Evolutionary conservation across 2,888 invertebrate species (phyloP).

Genomic region (Nysson spinosus): DNA sequence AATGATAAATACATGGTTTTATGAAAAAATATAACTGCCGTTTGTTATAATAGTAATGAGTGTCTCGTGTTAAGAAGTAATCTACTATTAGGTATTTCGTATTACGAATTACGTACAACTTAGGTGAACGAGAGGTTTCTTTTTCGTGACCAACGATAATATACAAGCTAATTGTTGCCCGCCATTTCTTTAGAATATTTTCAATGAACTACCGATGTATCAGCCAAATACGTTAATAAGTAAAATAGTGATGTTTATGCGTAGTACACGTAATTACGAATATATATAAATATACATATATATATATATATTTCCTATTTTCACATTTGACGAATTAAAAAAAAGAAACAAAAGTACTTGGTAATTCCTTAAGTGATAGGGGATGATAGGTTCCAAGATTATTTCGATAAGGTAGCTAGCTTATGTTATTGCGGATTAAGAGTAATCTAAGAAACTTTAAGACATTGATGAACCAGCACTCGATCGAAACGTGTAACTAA

Average conservation of each 20-base stretch:
- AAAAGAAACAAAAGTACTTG: slow-evolving; percentile 44
- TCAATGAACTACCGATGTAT: slow-evolving; percentile 31
- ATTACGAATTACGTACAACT: slow-evolving; percentile 26
- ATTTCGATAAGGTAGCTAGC: slow-evolving; percentile 32
- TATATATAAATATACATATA: no score
- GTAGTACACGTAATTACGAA: slow-evolving; percentile 34
- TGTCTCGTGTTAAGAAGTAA: slow-evolving; percentile 37
- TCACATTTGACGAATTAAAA: slow-evolving; percentile 36
- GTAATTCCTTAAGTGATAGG: slow-evolving; percentile 34
- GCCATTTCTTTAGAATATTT: slow-evolving; percentile 39
- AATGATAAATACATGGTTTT: slow-evolving; percentile 53
- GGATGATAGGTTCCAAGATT: slow-evolving; percentile 30
- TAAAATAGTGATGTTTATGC: slow-evolving; percentile 31
- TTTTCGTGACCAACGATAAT: slow-evolving; percentile 39
- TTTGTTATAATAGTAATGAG: slow-evolving; percentile 37
- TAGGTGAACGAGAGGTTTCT: slow-evolving; percentile 30
- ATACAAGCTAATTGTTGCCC: slow-evolving; percentile 21
- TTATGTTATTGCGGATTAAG: slow-evolving; percentile 25
- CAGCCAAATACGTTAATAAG: slow-evolving; percentile 39
- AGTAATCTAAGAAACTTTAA: slow-evolving; percentile 39
- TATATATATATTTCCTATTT: slow-evolving; percentile 44
- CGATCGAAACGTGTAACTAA: slow-evolving; percentile 34
- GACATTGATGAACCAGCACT: slow-evolving; percentile 31
- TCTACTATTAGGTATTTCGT: slow-evolving; percentile 29
- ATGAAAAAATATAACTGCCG: slow-evolving; percentile 42